These are phyloP conservation scores for Apoderus coryli DNA, from an alignment of 2,888 invertebrate species.

Conservation along the genomic window DNA sequence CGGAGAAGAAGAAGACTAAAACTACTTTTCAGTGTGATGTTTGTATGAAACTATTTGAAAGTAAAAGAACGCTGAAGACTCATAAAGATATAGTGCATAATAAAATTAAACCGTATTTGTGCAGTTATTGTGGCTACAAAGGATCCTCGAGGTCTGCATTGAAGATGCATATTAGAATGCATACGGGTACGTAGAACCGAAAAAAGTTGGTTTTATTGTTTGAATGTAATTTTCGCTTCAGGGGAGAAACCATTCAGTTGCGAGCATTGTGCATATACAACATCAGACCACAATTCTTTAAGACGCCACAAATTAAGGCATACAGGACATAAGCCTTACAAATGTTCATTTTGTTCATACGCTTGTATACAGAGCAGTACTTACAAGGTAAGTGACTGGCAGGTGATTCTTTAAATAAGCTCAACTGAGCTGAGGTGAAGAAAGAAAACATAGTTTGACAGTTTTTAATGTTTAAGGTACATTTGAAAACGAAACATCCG, in stretches of 20 bases:
- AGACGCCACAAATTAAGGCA: constrained; percentile 66
- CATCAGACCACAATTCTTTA: constrained; percentile 69
- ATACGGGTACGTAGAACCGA: constrained; percentile 43
- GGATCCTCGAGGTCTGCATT: constrained; percentile 49
- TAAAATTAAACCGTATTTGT: constrained; percentile 49
- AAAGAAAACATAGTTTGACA: no score
- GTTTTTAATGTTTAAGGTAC: constrained; percentile 28
- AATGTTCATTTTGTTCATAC: constrained; percentile 66
- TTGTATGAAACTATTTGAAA: constrained; percentile 44
- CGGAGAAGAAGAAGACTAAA: no score
- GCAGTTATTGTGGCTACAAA: constrained; percentile 52
- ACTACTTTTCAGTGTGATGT: constrained; percentile 35
- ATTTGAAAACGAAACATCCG: constrained; percentile 67
- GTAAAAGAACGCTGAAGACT: constrained; percentile 35
- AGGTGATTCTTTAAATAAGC: not conserved
- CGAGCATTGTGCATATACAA: constrained; percentile 52
- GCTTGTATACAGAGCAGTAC: constrained; percentile 67
- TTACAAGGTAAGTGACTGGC: constrained; percentile 39
- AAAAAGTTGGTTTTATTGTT: not conserved
- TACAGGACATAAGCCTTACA: constrained; percentile 58
- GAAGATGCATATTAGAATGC: constrained; percentile 51
- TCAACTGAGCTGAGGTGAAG: no score
- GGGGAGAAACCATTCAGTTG: constrained; percentile 70
- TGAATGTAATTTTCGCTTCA: constrained; percentile 24
- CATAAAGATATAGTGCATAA: constrained; percentile 52